Percentiles rank a stretch among this genome's conserved stretches.
Conservation (phyloP, 1,140 invertebrate genomes). For the Globodera ellingtonae region DNA sequence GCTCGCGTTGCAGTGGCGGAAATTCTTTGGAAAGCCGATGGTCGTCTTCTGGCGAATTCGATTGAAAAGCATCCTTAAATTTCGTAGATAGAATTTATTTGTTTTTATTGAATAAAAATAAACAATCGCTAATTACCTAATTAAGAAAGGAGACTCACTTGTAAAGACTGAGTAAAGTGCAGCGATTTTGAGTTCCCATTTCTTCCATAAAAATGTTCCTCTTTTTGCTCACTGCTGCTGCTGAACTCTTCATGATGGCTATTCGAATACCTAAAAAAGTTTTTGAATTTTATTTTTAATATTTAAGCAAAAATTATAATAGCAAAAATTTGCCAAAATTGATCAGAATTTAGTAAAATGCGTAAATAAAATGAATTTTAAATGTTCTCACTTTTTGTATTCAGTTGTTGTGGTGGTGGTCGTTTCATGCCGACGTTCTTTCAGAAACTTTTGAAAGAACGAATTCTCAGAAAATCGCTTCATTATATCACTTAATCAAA, state of each 20-base stretch:
- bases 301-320: no score
- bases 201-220: background rate
- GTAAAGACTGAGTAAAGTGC: background rate
- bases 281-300: background rate
- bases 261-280: background rate
- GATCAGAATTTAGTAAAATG: background rate
- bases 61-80: background rate
- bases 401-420: background rate
- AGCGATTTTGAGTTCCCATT: constrained; percentile 1
- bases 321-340: background rate
- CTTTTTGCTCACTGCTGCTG: background rate
- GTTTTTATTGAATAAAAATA: background rate
- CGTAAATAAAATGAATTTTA: background rate
- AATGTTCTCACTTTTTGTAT: background rate
- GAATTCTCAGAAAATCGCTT: background rate
- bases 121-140: background rate
- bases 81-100: background rate
- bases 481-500: background rate
- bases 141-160: background rate
- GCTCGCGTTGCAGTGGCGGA: constrained; percentile 16
- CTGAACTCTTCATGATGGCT: background rate
- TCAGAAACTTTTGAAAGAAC: background rate
- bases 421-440: background rate
- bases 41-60: background rate
- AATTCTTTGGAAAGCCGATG: constrained; percentile 15